Evolutionary conservation across 64 coral and sea anemone genomes (phyloP).

Genomic region (Porites lutea): DNA sequence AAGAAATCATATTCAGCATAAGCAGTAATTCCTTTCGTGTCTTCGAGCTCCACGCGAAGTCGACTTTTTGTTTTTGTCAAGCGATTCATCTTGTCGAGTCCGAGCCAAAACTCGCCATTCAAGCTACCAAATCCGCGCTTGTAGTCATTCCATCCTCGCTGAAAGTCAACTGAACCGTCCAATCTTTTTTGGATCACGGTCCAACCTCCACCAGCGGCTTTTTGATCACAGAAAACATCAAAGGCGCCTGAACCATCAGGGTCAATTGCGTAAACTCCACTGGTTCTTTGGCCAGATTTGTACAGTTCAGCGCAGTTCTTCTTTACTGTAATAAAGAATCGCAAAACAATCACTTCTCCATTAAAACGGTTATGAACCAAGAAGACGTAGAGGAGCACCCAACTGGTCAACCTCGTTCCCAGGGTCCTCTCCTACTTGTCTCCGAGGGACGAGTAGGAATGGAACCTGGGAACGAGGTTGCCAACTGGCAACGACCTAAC

Average conservation of each 20-base stretch:
- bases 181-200: conserved; percentile 54
- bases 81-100: conserved; percentile 50
- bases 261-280: conserved; percentile 46
- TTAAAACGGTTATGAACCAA: background rate
- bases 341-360: background rate
- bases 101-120: conserved; percentile 59
- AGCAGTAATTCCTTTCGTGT: conserved; percentile 1
- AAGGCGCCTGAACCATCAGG: conserved; percentile 55
- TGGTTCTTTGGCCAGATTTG: conserved; percentile 27
- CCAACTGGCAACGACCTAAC: no score
- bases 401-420: no score
- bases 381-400: no score
- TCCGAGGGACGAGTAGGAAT: no score
- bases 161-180: conserved; percentile 58
- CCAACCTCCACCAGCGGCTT: conserved; percentile 37
- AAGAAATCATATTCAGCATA: conserved; percentile 41
- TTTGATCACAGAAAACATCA: conserved; percentile 51
- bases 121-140: conserved; percentile 32
- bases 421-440: no score
- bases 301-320: conserved; percentile 16
- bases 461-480: no score
- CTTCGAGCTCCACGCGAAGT: conserved; percentile 57
- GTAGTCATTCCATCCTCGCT: conserved; percentile 46
- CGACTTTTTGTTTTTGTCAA: conserved; percentile 9
- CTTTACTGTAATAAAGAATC: background rate